phyloP scores from a whole-genome alignment of 2,797 vertebrate species.

The Philypnodon macrostomus region DNA sequence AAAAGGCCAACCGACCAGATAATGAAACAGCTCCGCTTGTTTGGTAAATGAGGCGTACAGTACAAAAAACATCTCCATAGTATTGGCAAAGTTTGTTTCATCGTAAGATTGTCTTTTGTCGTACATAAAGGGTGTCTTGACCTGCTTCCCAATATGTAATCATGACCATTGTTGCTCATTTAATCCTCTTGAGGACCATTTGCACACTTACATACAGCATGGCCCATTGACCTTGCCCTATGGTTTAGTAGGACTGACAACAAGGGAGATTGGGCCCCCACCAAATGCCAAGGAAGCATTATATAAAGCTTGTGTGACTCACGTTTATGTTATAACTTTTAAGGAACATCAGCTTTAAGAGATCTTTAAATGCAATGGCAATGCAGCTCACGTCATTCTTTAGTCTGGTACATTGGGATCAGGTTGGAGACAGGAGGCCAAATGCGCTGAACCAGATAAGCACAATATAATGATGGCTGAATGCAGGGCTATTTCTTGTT shows the following conservation, averaged over 20 bases:
- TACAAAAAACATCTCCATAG: conserved; percentile 10
- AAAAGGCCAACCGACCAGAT: neutral
- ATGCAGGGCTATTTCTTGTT: conserved; percentile 47
- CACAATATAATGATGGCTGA: conserved; percentile 24
- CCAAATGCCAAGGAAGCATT: conserved; percentile 23
- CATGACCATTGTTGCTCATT: conserved; percentile 13
- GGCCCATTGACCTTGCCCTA: conserved; percentile 28
- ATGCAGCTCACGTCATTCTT: conserved; percentile 2
- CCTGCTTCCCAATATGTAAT: conserved; percentile 29
- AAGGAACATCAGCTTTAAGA: too few species aligned
- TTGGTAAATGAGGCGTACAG: conserved; percentile 9
- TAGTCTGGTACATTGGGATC: conserved; percentile 36
- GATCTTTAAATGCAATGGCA: too few species aligned
- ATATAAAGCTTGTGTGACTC: too few species aligned
- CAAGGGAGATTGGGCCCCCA: conserved; percentile 14
- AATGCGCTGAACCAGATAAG: conserved; percentile 50
- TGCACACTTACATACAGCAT: conserved; percentile 31
- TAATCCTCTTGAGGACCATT: conserved; percentile 32
- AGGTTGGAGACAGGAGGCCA: conserved; percentile 32
- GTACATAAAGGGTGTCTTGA: conserved; percentile 30
- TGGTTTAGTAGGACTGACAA: conserved; percentile 22
- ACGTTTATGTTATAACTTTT: too few species aligned
- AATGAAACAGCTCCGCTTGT: conserved; percentile 11
- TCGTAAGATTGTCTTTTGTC: conserved; percentile 13
- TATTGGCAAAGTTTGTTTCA: conserved; percentile 9